Percentiles rank a stretch among this genome's conserved stretches.
phyloP scores from a whole-genome alignment of 1,140 invertebrate species.

The Melanaphis sacchari region DNA sequence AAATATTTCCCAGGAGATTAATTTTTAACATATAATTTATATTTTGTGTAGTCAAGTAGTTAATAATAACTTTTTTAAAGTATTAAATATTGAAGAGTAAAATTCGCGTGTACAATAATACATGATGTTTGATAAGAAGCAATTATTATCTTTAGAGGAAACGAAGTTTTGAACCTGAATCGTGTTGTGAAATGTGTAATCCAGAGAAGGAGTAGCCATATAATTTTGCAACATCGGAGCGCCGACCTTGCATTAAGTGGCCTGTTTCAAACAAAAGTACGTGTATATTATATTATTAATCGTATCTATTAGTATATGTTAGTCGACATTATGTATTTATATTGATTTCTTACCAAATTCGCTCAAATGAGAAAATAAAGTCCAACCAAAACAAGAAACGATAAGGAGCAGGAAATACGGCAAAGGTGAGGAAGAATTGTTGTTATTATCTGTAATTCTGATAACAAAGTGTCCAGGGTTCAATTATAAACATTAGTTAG shows the following conservation, averaged over 20 bases:
- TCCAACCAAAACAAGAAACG: background rate
- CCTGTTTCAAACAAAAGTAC: background rate
- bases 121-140: background rate
- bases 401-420: background rate
- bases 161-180: background rate
- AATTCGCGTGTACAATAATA: background rate
- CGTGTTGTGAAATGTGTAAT: background rate
- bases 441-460: constrained; percentile 38
- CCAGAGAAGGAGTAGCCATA: background rate
- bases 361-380: background rate
- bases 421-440: constrained; percentile 33
- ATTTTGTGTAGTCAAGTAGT: background rate
- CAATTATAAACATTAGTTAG: constrained; percentile 23
- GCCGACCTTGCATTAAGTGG: constrained; percentile 32
- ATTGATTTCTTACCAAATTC: constrained; percentile 17
- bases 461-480: constrained; percentile 45
- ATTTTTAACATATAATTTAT: background rate
- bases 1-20: background rate
- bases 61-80: background rate
- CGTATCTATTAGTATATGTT: background rate
- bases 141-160: constrained; percentile 40
- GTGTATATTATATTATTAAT: background rate
- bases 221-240: constrained; percentile 10
- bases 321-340: constrained; percentile 5
- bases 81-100: background rate